These are phyloP conservation scores for Procambarus virginalis DNA, from an alignment of 1,140 invertebrate species.

Conservation along the genomic window DNA sequence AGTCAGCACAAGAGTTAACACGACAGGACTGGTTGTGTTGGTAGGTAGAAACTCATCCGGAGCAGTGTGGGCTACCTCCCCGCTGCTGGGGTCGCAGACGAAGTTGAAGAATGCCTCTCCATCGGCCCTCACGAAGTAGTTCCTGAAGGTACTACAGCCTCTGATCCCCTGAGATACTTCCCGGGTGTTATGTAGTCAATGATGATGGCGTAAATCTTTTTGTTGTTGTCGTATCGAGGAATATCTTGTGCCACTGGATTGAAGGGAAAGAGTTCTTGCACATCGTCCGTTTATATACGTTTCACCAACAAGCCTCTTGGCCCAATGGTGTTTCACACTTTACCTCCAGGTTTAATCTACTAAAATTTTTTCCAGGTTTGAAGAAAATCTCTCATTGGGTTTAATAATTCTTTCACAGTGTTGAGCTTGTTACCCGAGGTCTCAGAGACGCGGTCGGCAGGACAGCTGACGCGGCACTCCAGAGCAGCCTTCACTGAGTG, in stretches of 20 bases:
- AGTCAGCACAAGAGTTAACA: too few species aligned
- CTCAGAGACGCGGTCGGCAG: background rate
- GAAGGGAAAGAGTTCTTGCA: background rate
- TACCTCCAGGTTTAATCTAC: slow-evolving; percentile 11
- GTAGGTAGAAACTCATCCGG: too few species aligned
- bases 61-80: background rate
- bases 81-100: background rate
- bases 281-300: background rate
- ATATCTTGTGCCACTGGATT: slow-evolving; percentile 13
- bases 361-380: slow-evolving; percentile 6
- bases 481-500: background rate
- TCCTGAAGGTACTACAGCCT: background rate
- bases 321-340: background rate
- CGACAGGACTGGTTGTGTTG: too few species aligned
- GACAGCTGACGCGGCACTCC: slow-evolving; percentile 31
- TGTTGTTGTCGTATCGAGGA: background rate
- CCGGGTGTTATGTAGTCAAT: background rate
- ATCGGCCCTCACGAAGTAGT: background rate
- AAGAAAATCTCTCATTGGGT: slow-evolving; percentile 26
- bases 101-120: background rate
- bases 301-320: background rate
- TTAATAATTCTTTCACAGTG: background rate
- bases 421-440: too few species aligned
- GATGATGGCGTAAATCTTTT: background rate
- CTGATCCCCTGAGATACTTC: background rate